Evolutionary conservation across 2,888 invertebrate genomes (phyloP), one percentile per base, ranked within the genome.

Genomic region (Cantharis flavilabris): DNA sequence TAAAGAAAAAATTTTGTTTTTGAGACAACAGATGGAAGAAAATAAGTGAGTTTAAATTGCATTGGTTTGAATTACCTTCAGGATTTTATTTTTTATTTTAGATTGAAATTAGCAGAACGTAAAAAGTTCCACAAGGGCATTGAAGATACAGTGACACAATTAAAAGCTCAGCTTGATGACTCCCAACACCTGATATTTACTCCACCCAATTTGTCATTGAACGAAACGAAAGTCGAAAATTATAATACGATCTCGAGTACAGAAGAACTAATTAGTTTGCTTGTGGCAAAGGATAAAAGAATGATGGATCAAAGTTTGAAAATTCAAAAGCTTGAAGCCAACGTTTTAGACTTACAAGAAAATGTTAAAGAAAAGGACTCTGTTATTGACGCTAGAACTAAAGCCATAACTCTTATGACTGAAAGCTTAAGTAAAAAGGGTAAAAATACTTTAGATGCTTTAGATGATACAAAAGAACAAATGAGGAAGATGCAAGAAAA

Each of bases 401-500:
- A 93, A 89, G 95, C 96, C 28, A 92, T 94, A 65, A 92, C 94
- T 16, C 89, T 95, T 67, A 93, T 95, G 91, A 92, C 94, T 7
- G 94, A 94, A 82, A 94, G 92, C 87, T 89, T 95, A 76, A 92
- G 90, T 85, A 93, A 91, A 87, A 94, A 92, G 88, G 92, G 93
- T 73, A 95, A 94, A 89, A 92, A 91, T 82, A 92, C 94, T 10
- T 88, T 95, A 78, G 92, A 93, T 83, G 91, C 94, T 80, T 89
- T 95, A 71, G 95, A 96, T 87, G 94, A 96, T 78, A 95, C 95
- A 16, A 93, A 93, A 84, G 93, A 93, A 82, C 94, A 96, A 89
- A 94, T 96, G 94, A 91, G 92, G 84, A 91, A 92, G 84, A 94
- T 95, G 94, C 96, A 96, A 87, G 92, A 93, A 83, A 93, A 94